Evolutionary conservation across 1,140 invertebrate species (phyloP).

Genomic region (Lordiphosa mommai): DNA sequence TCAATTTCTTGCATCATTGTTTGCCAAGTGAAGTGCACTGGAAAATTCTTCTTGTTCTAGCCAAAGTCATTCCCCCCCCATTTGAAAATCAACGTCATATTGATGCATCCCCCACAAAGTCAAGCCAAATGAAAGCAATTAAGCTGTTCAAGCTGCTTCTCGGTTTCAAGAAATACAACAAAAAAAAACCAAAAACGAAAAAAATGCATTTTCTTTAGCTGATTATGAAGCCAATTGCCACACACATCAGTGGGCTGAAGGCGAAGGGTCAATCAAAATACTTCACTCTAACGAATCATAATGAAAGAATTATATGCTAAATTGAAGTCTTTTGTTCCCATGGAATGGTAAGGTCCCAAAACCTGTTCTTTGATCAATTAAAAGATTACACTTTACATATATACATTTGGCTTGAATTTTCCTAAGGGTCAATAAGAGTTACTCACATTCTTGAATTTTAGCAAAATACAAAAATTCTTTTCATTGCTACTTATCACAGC

Average conservation of each 20-base stretch:
- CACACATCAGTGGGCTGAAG: slow-evolving; percentile 3
- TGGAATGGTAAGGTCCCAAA: too few species aligned
- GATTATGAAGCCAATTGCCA: slow-evolving; percentile 49
- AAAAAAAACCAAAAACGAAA: not conserved
- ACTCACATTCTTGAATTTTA: too few species aligned
- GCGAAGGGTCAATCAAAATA: slow-evolving; percentile 22
- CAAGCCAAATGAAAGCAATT: slow-evolving; percentile 73
- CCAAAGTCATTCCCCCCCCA: not conserved
- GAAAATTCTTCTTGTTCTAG: slow-evolving; percentile 40
- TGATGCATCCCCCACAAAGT: slow-evolving; percentile 37
- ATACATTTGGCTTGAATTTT: too few species aligned
- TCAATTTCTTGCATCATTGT: slow-evolving; percentile 79
- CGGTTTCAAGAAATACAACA: not conserved
- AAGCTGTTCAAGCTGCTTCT: slow-evolving; percentile 50
- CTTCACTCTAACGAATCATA: slow-evolving; percentile 60
- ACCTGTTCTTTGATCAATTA: too few species aligned
- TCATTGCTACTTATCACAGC: too few species aligned
- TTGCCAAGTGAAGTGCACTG: slow-evolving; percentile 78
- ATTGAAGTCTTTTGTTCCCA: too few species aligned
- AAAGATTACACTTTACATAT: too few species aligned
- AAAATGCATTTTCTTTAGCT: slow-evolving; percentile 49
- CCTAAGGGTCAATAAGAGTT: too few species aligned
- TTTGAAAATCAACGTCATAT: slow-evolving; percentile 76
- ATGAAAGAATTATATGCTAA: slow-evolving; percentile 55
- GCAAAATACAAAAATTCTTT: too few species aligned